phyloP scores from a whole-genome alignment of 2,888 invertebrate genomes.

The Eugnorisma glareosa region DNA sequence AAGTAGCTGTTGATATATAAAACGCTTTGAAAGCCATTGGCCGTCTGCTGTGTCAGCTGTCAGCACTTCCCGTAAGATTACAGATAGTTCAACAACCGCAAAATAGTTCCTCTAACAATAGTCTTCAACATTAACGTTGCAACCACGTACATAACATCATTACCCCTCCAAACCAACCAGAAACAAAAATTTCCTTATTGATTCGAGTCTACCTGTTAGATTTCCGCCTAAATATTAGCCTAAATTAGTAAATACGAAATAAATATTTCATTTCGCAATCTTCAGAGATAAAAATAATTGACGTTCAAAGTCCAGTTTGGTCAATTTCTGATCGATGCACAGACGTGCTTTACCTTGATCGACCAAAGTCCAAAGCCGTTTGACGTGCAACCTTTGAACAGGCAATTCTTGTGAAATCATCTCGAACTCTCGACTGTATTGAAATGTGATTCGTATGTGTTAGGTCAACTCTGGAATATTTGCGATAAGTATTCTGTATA shows the following conservation, averaged over 20 bases:
- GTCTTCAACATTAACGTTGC: neutral
- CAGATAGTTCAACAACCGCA: neutral
- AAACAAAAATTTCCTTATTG: slow-evolving; percentile 46
- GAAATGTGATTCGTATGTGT: slow-evolving; percentile 29
- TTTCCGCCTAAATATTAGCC: slow-evolving; percentile 55
- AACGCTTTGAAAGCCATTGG: neutral
- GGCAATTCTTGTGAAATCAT: slow-evolving; percentile 29
- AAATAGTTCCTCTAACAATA: slow-evolving; percentile 11
- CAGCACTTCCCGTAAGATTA: neutral
- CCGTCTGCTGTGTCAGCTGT: neutral
- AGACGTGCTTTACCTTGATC: slow-evolving; percentile 29
- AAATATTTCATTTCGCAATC: slow-evolving; percentile 30
- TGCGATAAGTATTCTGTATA: slow-evolving; percentile 8
- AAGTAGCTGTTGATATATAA: neutral
- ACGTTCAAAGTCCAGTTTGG: slow-evolving; percentile 28
- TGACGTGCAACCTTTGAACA: slow-evolving; percentile 32
- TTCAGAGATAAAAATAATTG: slow-evolving; percentile 11
- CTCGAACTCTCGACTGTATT: slow-evolving; percentile 16
- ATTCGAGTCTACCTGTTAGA: slow-evolving; percentile 28
- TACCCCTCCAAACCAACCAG: slow-evolving; percentile 10
- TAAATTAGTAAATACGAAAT: slow-evolving; percentile 32
- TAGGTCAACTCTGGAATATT: slow-evolving; percentile 6
- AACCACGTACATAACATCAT: slow-evolving; percentile 13
- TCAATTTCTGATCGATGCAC: neutral
- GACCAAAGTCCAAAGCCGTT: slow-evolving; percentile 59